A percentile compares a stretch with the other conserved stretches of the same genome.
phyloP scores from a whole-genome alignment of 2,113 vertebrate species.

The Muntiacus reevesi region DNA sequence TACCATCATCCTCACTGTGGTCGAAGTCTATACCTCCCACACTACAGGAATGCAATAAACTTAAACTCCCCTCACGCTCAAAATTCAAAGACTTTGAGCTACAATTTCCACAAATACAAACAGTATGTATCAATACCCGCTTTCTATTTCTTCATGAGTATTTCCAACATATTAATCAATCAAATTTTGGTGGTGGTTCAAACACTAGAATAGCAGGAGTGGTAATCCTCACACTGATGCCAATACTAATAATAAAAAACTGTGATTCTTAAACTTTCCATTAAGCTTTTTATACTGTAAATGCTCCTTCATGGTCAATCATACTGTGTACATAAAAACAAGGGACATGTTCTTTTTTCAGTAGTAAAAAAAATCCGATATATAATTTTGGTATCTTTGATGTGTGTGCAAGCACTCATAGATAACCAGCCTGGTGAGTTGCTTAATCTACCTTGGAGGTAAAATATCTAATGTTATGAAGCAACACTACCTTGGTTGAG shows the following conservation, averaged over 20 bases:
- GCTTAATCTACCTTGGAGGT: background rate
- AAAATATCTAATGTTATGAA: background rate
- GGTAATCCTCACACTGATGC: background rate
- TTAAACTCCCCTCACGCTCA: background rate
- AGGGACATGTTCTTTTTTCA: background rate
- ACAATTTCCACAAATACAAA: background rate
- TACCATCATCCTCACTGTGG: too few species aligned
- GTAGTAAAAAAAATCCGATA: background rate
- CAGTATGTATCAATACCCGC: background rate
- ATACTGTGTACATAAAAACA: background rate
- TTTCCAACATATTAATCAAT: background rate
- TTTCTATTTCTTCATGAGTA: background rate
- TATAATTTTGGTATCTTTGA: background rate
- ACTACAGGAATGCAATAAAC: fast-evolving
- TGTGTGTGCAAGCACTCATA: background rate
- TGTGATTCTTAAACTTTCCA: background rate
- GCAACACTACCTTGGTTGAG: background rate
- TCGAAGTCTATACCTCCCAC: background rate
- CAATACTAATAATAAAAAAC: background rate
- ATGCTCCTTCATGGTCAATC: background rate
- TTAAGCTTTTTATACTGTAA: background rate
- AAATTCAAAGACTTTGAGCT: background rate
- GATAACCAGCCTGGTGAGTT: background rate
- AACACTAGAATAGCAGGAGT: background rate
- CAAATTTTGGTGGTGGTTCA: background rate